Evolutionary conservation across 2,888 invertebrate genomes (phyloP).

Genomic region (Spicauda simplicius): DNA sequence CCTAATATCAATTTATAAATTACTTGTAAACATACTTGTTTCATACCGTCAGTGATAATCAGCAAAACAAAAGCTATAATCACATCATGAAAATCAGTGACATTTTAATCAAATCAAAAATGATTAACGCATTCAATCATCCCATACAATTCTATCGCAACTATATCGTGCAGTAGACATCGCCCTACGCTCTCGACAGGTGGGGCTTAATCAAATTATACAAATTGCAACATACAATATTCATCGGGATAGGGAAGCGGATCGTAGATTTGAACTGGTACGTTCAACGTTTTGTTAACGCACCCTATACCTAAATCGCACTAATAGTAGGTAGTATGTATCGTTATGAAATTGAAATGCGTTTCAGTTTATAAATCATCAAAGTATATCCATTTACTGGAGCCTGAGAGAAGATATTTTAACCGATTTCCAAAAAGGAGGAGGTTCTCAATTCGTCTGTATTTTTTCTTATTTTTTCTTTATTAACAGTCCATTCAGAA

Average conservation of each 20-base stretch:
- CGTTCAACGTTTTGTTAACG: constrained; percentile 2
- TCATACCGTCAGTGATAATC: too few species aligned
- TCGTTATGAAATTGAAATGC: too few species aligned
- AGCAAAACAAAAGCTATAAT: constrained; percentile 13
- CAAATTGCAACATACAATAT: constrained; percentile 84
- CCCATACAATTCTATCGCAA: constrained; percentile 19
- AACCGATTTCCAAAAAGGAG: too few species aligned
- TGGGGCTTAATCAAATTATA: constrained; percentile 81
- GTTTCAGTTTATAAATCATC: too few species aligned
- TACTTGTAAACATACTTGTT: too few species aligned
- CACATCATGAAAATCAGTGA: constrained; percentile 24
- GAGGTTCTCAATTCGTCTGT: too few species aligned
- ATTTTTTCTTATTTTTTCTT: too few species aligned
- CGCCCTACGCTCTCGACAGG: constrained; percentile 47
- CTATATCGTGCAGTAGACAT: constrained; percentile 16
- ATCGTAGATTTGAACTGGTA: neutral
- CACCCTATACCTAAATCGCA: neutral
- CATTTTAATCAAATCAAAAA: constrained; percentile 27
- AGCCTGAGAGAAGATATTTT: too few species aligned
- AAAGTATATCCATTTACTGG: too few species aligned
- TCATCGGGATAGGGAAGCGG: constrained; percentile 67
- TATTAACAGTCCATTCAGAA: too few species aligned
- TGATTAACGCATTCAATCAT: constrained; percentile 29
- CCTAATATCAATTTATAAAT: too few species aligned
- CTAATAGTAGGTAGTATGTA: too few species aligned